phyloP scores from a whole-genome alignment of 2,797 vertebrate species.

The Myotis daubentonii region DNA sequence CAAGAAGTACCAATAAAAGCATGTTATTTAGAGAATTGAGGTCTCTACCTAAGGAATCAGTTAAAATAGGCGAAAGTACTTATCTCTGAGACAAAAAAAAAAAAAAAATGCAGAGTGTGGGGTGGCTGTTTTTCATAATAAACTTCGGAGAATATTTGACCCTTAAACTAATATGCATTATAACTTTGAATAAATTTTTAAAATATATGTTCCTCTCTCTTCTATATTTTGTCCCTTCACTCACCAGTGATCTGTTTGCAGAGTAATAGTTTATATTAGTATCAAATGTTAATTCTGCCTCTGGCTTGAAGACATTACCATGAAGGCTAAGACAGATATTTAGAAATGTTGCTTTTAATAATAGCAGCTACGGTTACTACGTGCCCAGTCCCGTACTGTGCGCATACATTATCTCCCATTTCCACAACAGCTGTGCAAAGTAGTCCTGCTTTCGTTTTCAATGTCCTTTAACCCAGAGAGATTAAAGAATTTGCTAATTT shows the following conservation, averaged over 20 bases:
- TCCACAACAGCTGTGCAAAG: not conserved
- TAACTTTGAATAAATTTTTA: not conserved
- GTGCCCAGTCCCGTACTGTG: not conserved
- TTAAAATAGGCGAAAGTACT: not conserved
- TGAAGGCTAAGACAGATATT: not conserved
- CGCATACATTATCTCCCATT: not conserved
- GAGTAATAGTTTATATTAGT: not conserved
- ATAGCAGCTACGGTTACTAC: not conserved
- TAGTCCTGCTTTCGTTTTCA: not conserved
- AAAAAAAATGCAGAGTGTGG: not conserved
- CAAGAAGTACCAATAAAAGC: not conserved
- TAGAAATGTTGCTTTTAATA: not conserved
- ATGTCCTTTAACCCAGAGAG: not conserved
- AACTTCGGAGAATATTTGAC: not conserved
- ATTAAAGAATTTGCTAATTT: not conserved
- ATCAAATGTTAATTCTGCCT: not conserved
- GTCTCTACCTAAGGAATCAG: not conserved
- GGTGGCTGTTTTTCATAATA: not conserved
- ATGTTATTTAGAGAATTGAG: not conserved
- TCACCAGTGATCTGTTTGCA: not conserved
- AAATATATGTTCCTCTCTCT: not conserved
- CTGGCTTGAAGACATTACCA: not conserved
- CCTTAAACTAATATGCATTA: not conserved
- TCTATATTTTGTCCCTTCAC: not conserved
- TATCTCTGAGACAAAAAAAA: not conserved